Evolutionary conservation across 1,140 invertebrate genomes (phyloP).

Genomic region (Anastrepha obliqua): DNA sequence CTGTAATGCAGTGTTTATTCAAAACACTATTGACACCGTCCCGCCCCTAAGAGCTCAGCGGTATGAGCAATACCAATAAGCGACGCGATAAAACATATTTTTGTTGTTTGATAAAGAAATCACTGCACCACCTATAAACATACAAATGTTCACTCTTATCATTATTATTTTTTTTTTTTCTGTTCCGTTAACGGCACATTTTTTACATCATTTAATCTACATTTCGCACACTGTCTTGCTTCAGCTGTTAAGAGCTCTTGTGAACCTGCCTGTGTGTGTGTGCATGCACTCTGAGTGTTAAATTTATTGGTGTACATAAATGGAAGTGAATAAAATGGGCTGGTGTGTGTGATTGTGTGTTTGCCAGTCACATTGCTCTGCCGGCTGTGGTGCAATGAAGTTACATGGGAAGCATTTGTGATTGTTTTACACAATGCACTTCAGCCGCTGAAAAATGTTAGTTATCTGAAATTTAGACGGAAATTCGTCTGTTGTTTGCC

Average conservation of each 20-base stretch:
- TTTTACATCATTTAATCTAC: constrained; percentile 8
- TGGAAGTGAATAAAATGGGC: background rate
- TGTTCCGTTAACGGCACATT: background rate
- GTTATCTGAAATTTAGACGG: background rate
- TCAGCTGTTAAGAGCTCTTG: background rate
- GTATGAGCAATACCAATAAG: background rate
- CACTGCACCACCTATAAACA: background rate
- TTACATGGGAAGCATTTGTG: background rate
- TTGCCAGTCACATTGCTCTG: background rate
- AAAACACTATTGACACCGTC: background rate
- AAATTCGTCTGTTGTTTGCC: no score
- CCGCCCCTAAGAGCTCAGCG: background rate
- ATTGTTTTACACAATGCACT: background rate
- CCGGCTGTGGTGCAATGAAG: background rate
- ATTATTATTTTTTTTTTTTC: background rate
- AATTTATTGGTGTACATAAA: background rate
- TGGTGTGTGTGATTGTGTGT: background rate
- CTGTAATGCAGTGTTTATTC: no score
- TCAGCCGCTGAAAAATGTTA: background rate
- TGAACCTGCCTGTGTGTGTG: background rate
- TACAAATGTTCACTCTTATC: background rate
- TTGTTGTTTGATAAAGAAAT: background rate
- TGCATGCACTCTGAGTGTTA: background rate
- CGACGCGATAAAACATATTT: constrained; percentile 28
- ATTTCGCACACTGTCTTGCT: constrained; percentile 11